Conservation (phyloP, 2,113 vertebrate species). For the Mus spicilegus region DNA sequence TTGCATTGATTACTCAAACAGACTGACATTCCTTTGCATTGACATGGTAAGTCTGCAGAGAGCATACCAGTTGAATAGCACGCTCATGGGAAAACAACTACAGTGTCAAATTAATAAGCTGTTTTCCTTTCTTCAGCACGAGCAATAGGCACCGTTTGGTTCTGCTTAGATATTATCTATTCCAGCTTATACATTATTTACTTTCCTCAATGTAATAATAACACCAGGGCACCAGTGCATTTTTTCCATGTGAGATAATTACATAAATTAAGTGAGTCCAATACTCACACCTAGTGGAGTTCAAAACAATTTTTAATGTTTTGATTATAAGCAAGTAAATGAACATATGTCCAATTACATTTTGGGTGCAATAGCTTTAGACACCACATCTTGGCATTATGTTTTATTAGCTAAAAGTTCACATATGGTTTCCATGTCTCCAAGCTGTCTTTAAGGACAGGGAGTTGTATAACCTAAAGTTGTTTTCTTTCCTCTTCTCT, state of each 20-base stretch:
- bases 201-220: constrained; percentile 84
- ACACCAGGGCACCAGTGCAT: constrained; percentile 79
- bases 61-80: constrained; percentile 5
- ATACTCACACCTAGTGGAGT: constrained; percentile 86
- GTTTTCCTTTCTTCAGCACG: constrained; percentile 47
- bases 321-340: constrained; percentile 89
- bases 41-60: constrained; percentile 57
- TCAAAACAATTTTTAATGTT: constrained; percentile 86
- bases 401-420: constrained; percentile 89
- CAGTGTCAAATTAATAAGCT: constrained; percentile 67
- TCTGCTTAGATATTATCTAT: constrained; percentile 85
- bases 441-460: constrained; percentile 86
- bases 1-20: constrained; percentile 74
- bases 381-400: constrained; percentile 88
- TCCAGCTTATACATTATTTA: constrained; percentile 83
- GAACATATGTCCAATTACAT: constrained; percentile 90
- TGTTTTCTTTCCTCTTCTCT: constrained; percentile 82
- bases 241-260: constrained; percentile 88
- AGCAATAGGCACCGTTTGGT: constrained; percentile 63
- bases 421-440: constrained; percentile 91
- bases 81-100: constrained; percentile 52
- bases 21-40: constrained; percentile 65
- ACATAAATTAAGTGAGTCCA: constrained; percentile 84
- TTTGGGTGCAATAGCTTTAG: constrained; percentile 88
- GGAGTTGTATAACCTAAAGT: constrained; percentile 84